Evolutionary conservation across 2,113 vertebrate genomes (phyloP), one percentile per base, ranked within the genome.

Genomic region (Porphyrio hochstetteri): DNA sequence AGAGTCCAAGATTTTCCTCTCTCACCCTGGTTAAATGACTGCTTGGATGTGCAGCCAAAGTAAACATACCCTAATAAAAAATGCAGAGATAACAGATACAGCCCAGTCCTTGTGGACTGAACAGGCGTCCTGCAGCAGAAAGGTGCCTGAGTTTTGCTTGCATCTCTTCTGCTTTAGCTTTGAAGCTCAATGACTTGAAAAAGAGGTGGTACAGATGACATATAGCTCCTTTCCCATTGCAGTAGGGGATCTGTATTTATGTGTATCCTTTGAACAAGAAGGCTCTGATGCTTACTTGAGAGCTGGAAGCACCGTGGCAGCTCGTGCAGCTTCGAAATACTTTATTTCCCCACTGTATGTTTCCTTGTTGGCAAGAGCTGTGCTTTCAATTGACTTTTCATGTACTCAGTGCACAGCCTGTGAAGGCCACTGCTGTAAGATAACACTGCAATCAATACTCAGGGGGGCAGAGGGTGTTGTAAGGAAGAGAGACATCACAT

Each of bases 1-100:
- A 13, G 70, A 79, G 76, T 87, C 96, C 96, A 97, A 96, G 91
- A 95, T 95, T 97, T 96, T 82, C 90, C 91, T 93, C 91, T 94
- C 90, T 95, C 31, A 38, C 91, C 69, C 60, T 83, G 59, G 44
- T 67, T 86, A 71, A 90, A 75, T 48, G 70, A 83, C 77, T 90
- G 70, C 94, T 96, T 93, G 91, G 86, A 90, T 90, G 79, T 90
- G 82, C 18, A 75, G 95, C 96, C 94, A 97, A 95, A 90, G 53
- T 71, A 96, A 96, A 94, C 90, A 93, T 20, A 86, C 96, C 88
- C 93, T 86, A 96, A 90, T 93, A 91, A 94, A 96, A 95, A 85
- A 84, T 35, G 40, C 46, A 10, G 72, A 86, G 86, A 90, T 97
- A 95, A 68, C 77, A 82, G 53, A 78, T 68, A n/a, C 27, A 38